Evolutionary conservation across 2,113 vertebrate species (phyloP), one percentile per base, ranked within the genome.

Genomic region (Oostethus manadensis): DNA sequence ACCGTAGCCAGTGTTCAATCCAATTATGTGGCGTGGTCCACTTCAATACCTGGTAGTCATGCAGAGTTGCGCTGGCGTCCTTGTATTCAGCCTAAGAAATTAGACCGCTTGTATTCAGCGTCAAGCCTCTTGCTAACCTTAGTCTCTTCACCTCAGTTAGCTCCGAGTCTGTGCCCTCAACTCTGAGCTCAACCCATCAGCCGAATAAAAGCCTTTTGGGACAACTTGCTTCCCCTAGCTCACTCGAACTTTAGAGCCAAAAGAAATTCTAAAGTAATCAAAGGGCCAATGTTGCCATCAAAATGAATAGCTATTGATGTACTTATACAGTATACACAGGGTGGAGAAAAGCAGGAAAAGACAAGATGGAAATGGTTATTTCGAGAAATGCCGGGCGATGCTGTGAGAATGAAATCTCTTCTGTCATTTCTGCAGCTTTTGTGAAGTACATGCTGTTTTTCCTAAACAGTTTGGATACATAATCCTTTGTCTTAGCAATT

Each of bases 1-100:
- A 93, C 95, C 90, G 85, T 87, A 92, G 93, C 92, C 89, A 77
- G 83, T 87, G 91, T 94, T 94, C 94, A 99, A 96, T 97, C 95
- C 94, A 91, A 98, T 98, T 98, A 99, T 90, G 87, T 89, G 90
- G 90, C 94, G 84, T 94, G 91, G 93, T 89, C 90, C 88, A 77
- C 92, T 71, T 98, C 93, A 98, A 94, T 94, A 93, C 93, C 88
- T 87, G 87, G 92, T 90, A 92, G 92, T 91, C 91, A 88, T 86
- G 92, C 91, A 88, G 81, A 62, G 84, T 88, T 84, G 84, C 61
- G 82, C 89, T 86, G 84, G 95, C 94, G 91, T 96, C 93, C 87
- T 87, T 86, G 92, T 87, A 92, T 98, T 98, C 94, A 97, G 70
- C 60, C n/a, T 87, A 73, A 88, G 83, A 90, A 93, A 93, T 91